These are phyloP conservation scores for Brachyhypopomus gauderio DNA, from an alignment of 2,113 vertebrate species.

Conservation along the genomic window DNA sequence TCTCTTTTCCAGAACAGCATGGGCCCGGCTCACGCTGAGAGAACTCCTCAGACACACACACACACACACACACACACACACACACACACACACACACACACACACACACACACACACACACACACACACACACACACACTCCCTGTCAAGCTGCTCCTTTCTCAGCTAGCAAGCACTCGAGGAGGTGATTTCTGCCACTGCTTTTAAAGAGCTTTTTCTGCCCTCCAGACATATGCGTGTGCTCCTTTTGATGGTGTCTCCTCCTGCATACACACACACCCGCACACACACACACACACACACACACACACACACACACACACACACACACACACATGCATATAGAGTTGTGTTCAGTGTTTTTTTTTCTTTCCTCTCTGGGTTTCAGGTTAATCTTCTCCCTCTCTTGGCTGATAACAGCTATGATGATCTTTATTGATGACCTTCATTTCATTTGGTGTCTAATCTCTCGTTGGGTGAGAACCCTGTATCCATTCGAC, in stretches of 20 bases:
- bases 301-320: too few relatives aligned
- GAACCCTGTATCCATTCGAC: not conserved
- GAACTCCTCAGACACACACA: too few relatives aligned
- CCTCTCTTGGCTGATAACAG: not conserved
- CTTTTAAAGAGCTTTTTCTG: conserved; percentile 18
- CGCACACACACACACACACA: not conserved
- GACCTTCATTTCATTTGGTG: conserved; percentile 38
- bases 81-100: too few relatives aligned
- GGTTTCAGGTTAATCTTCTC: not conserved
- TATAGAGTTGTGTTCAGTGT: too few relatives aligned
- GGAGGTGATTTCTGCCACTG: conserved; percentile 26
- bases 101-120: not conserved
- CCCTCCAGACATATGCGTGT: not conserved
- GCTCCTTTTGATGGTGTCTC: not conserved
- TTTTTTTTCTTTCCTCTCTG: not conserved
- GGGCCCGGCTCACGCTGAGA: too few relatives aligned
- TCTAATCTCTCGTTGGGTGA: conserved; percentile 21
- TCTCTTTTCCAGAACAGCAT: not conserved
- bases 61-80: too few relatives aligned
- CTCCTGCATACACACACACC: not conserved
- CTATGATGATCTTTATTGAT: conserved; percentile 22
- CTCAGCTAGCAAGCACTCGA: conserved; percentile 11
- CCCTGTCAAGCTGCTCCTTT: not conserved
- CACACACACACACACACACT: not conserved
- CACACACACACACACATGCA: not conserved